Evolutionary conservation across 2,888 invertebrate species (phyloP).

Genomic region (Syrphus vitripennis): DNA sequence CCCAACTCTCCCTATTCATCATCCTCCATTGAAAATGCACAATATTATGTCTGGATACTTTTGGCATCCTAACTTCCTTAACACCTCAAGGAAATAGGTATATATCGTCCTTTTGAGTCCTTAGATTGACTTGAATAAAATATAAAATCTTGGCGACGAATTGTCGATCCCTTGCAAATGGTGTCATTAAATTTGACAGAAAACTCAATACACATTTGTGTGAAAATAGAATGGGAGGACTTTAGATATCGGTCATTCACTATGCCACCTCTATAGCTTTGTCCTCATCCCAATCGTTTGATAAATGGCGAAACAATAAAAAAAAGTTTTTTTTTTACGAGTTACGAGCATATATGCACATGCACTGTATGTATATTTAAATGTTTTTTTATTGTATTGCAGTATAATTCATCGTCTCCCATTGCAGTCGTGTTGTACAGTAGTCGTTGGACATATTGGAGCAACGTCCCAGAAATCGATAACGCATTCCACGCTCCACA

Average conservation of each 20-base stretch:
- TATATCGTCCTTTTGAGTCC: not conserved
- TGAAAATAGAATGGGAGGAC: constrained; percentile 54
- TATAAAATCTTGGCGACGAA: constrained; percentile 66
- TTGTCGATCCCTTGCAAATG: constrained; percentile 57
- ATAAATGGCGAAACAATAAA: constrained; percentile 65
- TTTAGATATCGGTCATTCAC: constrained; percentile 64
- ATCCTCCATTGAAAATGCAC: not conserved
- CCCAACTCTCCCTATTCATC: not conserved
- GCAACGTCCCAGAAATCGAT: constrained; percentile 56
- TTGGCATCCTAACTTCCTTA: not conserved
- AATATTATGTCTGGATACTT: not conserved
- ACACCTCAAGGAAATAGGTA: not conserved
- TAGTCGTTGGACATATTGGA: not conserved
- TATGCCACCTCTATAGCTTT: constrained; percentile 35
- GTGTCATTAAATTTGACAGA: constrained; percentile 61
- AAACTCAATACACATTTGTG: constrained; percentile 56
- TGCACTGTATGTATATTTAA: not conserved
- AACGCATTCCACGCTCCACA: constrained; percentile 66
- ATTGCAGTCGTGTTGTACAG: not conserved
- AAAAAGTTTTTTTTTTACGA: constrained; percentile 30
- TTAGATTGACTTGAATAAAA: constrained; percentile 29
- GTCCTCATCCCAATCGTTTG: constrained; percentile 31
- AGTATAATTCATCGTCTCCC: constrained; percentile 44
- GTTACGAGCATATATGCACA: too few species aligned
- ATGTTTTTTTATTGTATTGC: not conserved